Percentiles rank a stretch among this genome's conserved stretches.
Conservation (phyloP, 2,797 vertebrate species). For the Antrozous pallidus region DNA sequence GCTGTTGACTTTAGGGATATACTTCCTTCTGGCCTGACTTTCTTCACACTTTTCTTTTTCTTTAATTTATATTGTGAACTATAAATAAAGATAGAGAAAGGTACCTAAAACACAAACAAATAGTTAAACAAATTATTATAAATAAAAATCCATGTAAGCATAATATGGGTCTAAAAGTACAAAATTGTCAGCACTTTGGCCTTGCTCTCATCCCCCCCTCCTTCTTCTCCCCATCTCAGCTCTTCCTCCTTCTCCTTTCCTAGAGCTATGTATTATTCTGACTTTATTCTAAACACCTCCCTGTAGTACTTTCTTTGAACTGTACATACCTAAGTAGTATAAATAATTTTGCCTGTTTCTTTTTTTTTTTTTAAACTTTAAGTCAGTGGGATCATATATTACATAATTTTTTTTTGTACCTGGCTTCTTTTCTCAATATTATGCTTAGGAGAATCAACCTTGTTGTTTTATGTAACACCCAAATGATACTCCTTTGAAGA, state of each 20-base stretch:
- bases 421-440: not conserved
- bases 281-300: not conserved
- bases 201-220: not conserved
- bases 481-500: not conserved
- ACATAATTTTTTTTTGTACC: not conserved
- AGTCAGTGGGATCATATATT: not conserved
- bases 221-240: not conserved
- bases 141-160: not conserved
- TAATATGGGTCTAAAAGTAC: not conserved
- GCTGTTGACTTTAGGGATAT: not conserved
- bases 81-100: not conserved
- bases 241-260: not conserved
- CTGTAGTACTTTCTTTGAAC: not conserved
- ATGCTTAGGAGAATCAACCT: not conserved
- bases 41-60: not conserved
- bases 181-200: not conserved
- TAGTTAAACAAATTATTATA: not conserved
- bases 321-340: not conserved
- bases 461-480: not conserved
- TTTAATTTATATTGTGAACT: constrained; percentile 24
- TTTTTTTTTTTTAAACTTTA: not conserved
- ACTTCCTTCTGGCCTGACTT: not conserved
- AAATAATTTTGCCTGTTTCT: not conserved
- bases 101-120: not conserved
- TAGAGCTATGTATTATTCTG: not conserved